Evolutionary conservation across 1,140 invertebrate species (phyloP), one percentile per base, ranked within the genome.

Genomic region (Zaprionus nigranus): DNA sequence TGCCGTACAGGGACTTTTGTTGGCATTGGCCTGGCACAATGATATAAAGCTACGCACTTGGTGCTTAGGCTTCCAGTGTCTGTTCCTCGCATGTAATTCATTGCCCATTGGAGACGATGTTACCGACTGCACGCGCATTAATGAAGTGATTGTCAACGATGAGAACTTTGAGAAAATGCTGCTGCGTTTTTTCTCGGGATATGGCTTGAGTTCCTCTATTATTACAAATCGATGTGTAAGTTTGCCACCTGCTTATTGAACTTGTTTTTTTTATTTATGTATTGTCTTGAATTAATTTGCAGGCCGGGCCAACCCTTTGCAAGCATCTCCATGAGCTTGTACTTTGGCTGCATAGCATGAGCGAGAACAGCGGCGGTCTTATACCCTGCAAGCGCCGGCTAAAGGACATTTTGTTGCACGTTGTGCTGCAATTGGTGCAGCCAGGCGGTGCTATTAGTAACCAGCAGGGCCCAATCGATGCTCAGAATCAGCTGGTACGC

Each of bases 251-350:
- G 2, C 15, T 3, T 0, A 17, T 11, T 24, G 12, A 24, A 24
- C 0, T 28, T 20, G 0, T 28, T 2, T 49, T n/a, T 24, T 30
- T 70, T 3, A 5, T 2, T 56, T 26, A 59, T 51, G 1, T 9
- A 30, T 30, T 7, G 2, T 20, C n/a, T 38, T 40, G 12, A 28
- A 30, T 79, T 49, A 36, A 28, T 51, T 68, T 0, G 11, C 11
- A 96, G 96, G 96, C 96, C 85, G 97, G 97, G n/a, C 96, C 96
- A 34, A 96, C 96, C 43, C 95, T 97, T 22, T 96, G 96, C 62
- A 95, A 95, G 85, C 95, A 96, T 46, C 93, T 97, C 58, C 95
- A 96, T 85, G 95, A 97, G 77, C 95, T 97, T 70, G 90, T 97
- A 12, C 92, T 95, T 12, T 94, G 96, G 81, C 87, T 97, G 22